A percentile compares a stretch with the other conserved stretches of the same genome.
phyloP scores from a whole-genome alignment of 92 coral and sea anemone species.

The Bergia sp. region DNA sequence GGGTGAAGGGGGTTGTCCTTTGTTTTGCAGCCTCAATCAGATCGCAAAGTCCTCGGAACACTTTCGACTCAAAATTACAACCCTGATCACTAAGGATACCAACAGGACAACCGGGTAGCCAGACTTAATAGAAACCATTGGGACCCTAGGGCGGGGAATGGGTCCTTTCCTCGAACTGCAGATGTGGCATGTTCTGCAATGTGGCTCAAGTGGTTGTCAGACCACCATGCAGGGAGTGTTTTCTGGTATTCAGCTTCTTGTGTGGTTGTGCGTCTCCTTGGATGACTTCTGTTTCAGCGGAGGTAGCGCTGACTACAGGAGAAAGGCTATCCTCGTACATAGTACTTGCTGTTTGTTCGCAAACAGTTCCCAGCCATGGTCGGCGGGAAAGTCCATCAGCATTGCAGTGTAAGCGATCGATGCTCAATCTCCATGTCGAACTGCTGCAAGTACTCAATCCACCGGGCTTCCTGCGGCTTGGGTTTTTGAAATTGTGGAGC shows the following conservation, averaged over 20 bases:
- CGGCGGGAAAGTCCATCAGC: conserved; percentile 41
- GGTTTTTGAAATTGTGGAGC: conserved; percentile 6
- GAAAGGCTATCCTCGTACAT: no score
- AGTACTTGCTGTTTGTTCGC: no score
- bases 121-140: conserved; percentile 36
- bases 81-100: conserved; percentile 60
- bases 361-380: conserved; percentile 34
- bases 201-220: no score
- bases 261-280: not conserved
- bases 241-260: not conserved
- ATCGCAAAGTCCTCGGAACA: no score
- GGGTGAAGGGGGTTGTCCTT: no score
- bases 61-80: no score
- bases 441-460: conserved; percentile 27
- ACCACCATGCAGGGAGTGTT: no score
- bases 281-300: not conserved
- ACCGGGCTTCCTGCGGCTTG: not conserved
- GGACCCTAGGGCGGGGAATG: conserved; percentile 37
- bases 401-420: conserved; percentile 42
- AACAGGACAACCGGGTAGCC: conserved; percentile 59
- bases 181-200: conserved; percentile 35
- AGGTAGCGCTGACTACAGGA: no score
- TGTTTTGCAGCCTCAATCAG: no score
- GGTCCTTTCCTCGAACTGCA: conserved; percentile 46
- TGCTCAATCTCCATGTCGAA: conserved; percentile 42